Percentiles rank a stretch among this genome's conserved stretches.
These are phyloP conservation scores for Pelagia noctiluca DNA, from an alignment of 30 jellyfish, hydroid and myxozoan species.

Conservation along the genomic window DNA sequence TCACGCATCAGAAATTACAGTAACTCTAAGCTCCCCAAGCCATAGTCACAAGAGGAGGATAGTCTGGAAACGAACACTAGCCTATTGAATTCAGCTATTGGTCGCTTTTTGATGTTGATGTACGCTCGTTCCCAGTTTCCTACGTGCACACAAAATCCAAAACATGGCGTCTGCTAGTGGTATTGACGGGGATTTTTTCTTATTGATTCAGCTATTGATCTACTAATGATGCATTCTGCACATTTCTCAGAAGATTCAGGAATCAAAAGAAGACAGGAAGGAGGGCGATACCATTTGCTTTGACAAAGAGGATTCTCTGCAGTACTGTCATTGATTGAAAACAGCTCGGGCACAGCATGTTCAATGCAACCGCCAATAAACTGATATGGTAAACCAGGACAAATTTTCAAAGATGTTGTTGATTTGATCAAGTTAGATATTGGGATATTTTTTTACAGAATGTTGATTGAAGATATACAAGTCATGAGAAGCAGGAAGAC, in stretches of 20 bases:
- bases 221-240: constrained; percentile 16
- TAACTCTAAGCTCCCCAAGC: no score
- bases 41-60: no score
- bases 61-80: no score
- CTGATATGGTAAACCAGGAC: constrained; percentile 37
- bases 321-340: no score
- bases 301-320: no score
- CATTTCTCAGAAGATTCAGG: no score
- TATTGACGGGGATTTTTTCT: not conserved
- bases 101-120: constrained; percentile 13
- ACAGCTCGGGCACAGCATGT: no score
- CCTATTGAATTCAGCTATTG: constrained; percentile 32
- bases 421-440: constrained; percentile 23
- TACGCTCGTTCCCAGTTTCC: constrained; percentile 47
- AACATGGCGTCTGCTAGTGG: not conserved
- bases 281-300: no score
- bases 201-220: constrained; percentile 6
- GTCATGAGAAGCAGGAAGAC: constrained; percentile 38
- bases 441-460: constrained; percentile 21
- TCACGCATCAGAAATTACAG: no score
- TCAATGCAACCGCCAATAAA: not conserved
- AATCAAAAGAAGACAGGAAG: no score
- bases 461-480: constrained; percentile 13
- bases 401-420: constrained; percentile 24
- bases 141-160: constrained; percentile 27